Evolutionary conservation across 2,797 vertebrate genomes (phyloP), one percentile per base, ranked within the genome.

Genomic region (Pseudochromis fuscus): DNA sequence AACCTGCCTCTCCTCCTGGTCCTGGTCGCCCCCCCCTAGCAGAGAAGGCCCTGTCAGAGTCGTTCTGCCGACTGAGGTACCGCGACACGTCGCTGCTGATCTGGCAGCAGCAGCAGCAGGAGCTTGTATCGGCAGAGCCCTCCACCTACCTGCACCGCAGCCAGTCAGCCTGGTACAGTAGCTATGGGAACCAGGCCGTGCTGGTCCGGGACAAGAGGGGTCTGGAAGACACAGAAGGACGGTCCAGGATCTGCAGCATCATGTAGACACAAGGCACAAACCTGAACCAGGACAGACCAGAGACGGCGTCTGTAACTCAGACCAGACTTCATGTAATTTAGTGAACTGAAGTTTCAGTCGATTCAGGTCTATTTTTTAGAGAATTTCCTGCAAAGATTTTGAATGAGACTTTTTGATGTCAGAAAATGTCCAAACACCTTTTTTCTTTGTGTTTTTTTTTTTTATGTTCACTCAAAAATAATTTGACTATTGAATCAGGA

Each of bases 91-190:
- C 97, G 0, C 74, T 97, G 87, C 92, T 97, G 53, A 92, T 99
- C 81, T 98, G 97, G 97, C 95, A 96, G 77, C 97, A 96, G 91
- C 96, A 97, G 90, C 96, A 98, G 89, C 91, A 91, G 82, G 86
- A 95, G 3, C 58, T 96, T 80, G 91, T 95, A 67, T 78, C 77
- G 0, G 90, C 83, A 0, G 94, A 94, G 0, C 96, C 96, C 0
- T 72, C 90, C 50, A 95, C 94, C 0, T 98, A 98, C 91, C 94
- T 99, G 76, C 95, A 77, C 89, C 93, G 97, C 37, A 97, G 96
- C 72, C 94, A 93, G 27, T 98, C 96, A 3, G 83, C 93, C 83
- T 96, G 96, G 95, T 98, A 98, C 92, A 95, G 96, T 71, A 86
- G 82, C 75, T 88, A 90, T 4, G 94, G 94, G 3, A 95, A 95